Evolutionary conservation across 2,797 vertebrate genomes (phyloP).

Genomic region (Aplochiton taeniatus): DNA sequence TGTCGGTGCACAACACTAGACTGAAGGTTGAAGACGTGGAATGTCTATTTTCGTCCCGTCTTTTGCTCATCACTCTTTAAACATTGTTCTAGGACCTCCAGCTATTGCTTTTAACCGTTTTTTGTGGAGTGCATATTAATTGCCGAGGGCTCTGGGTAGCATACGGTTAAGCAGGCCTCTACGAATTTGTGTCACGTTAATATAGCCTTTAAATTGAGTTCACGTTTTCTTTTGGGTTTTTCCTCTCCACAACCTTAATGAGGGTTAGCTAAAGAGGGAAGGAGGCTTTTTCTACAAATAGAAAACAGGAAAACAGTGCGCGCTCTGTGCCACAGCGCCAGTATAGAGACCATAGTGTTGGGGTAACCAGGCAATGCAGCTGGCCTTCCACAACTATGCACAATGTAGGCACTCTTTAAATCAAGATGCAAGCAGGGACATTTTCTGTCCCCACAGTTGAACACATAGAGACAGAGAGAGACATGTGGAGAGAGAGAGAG

Average conservation of each 20-base stretch:
- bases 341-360: constrained; percentile 77
- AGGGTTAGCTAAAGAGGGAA: constrained; percentile 41
- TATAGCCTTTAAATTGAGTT: not conserved
- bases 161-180: not conserved
- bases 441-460: constrained; percentile 40
- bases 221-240: constrained; percentile 35
- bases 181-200: not conserved
- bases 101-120: too few relatives aligned
- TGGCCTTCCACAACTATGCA: constrained; percentile 73
- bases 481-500: not conserved
- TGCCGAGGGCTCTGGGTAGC: not conserved
- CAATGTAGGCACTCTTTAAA: constrained; percentile 73
- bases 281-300: constrained; percentile 51
- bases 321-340: constrained; percentile 66
- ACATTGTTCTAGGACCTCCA: too few relatives aligned
- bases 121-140: not conserved
- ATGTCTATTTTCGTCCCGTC: too few relatives aligned
- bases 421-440: constrained; percentile 67
- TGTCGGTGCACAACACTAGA: too few relatives aligned
- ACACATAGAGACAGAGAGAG: constrained; percentile 17
- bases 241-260: constrained; percentile 43
- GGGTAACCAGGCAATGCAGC: constrained; percentile 79
- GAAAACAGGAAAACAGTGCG: constrained; percentile 59
- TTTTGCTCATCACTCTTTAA: too few relatives aligned
- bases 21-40: too few relatives aligned